Evolutionary conservation across 2,797 vertebrate genomes (phyloP).

Genomic region (Pampus argenteus): DNA sequence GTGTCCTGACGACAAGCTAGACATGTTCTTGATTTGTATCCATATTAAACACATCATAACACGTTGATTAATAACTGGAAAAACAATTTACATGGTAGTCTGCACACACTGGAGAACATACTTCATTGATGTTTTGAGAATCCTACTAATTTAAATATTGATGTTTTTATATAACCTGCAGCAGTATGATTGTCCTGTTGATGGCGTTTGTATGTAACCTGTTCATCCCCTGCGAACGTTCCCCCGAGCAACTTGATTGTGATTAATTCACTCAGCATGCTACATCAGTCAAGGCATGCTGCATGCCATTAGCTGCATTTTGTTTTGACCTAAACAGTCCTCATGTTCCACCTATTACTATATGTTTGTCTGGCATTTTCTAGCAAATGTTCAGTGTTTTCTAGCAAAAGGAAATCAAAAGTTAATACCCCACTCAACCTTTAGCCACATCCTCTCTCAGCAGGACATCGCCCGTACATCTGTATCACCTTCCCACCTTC

Average conservation of each 20-base stretch:
- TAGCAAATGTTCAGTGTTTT: constrained; percentile 22
- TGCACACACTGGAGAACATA: not conserved
- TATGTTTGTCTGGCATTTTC: not conserved
- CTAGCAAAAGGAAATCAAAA: constrained; percentile 23
- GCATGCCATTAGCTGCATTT: not conserved
- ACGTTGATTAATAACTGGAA: too few species aligned
- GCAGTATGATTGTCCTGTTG: not conserved
- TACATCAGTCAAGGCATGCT: constrained; percentile 20
- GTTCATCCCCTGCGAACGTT: constrained; percentile 4
- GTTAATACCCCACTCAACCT: constrained; percentile 10
- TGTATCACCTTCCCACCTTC: constrained; percentile 19
- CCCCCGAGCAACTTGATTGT: constrained; percentile 6
- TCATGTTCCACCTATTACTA: not conserved
- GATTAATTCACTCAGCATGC: constrained; percentile 17
- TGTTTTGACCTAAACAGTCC: constrained; percentile 11
- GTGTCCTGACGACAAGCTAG: too few species aligned
- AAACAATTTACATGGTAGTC: not conserved
- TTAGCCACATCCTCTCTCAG: constrained; percentile 32
- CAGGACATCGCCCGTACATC: constrained; percentile 19
- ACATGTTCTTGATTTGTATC: not conserved
- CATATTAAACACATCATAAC: not conserved
- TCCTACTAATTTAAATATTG: not conserved
- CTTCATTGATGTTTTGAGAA: too few species aligned
- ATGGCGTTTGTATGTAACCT: constrained; percentile 8
- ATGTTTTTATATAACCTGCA: not conserved